These are phyloP conservation scores for Morelia viridis DNA, from an alignment of 2,797 vertebrate species.

Conservation along the genomic window DNA sequence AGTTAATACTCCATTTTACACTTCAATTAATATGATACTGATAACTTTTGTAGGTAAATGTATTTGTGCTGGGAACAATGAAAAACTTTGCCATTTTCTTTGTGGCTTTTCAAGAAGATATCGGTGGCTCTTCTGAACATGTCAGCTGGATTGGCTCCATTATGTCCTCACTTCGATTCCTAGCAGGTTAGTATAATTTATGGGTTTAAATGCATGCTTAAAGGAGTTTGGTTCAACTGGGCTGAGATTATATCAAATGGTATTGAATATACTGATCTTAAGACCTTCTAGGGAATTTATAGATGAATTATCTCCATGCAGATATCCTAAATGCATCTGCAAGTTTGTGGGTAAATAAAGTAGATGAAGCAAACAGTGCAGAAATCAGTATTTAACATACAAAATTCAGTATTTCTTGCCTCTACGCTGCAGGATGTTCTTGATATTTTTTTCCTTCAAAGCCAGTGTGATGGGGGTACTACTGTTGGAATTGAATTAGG, in stretches of 20 bases:
- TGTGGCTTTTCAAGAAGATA: conserved; percentile 89
- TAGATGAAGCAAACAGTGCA: not conserved
- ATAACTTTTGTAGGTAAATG: conserved; percentile 80
- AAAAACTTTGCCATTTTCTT: conserved; percentile 95
- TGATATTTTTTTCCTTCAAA: not conserved
- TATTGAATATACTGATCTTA: not conserved
- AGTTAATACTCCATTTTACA: not conserved
- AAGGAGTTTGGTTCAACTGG: not conserved
- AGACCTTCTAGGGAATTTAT: not conserved
- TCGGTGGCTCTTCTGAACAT: conserved; percentile 87
- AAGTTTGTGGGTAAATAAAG: not conserved
- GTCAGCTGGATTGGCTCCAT: conserved; percentile 93
- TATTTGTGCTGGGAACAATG: conserved; percentile 87
- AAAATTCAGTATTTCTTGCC: not conserved
- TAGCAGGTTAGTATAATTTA: conserved; percentile 76
- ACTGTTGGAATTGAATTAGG: not conserved
- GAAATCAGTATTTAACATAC: not conserved
- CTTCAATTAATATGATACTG: not conserved
- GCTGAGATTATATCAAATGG: not conserved
- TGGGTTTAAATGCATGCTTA: rapidly evolving
- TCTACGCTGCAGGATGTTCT: not conserved
- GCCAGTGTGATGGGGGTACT: not conserved
- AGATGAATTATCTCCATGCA: not conserved
- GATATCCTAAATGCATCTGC: not conserved
- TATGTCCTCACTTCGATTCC: conserved; percentile 89